Evolutionary conservation across 1,140 invertebrate genomes (phyloP), one percentile per base, ranked within the genome.

Genomic region (Leucophenga varia): DNA sequence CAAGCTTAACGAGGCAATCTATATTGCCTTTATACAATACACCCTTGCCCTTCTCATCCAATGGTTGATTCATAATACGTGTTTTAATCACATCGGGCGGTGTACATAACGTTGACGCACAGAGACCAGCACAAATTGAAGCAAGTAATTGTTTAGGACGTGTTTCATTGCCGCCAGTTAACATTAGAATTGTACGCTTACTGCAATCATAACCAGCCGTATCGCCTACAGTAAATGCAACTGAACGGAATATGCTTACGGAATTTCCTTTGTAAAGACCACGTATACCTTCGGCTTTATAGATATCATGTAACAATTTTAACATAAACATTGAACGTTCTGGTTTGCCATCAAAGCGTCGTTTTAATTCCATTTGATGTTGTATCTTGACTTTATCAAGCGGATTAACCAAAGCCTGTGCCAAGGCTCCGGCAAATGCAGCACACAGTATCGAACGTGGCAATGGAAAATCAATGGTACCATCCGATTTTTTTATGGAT

Each of bases 11-110:
- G 0, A 52, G 0, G 10, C 55, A 67, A 1, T 59, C 55, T 4
- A 54, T 2, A 9, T 52, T 45, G 14, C 36, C 47, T 20, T 32
- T 61, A 28, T 61, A 64, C 12, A 30, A 42, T 0, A 56, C 16
- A 0, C 17, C 32, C 14, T 17, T 30, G 10, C 61, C 52, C n/a
- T 17, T 19, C 0, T 39, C 25, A 12, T 46, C 53, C 0, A 43
- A 39, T 4, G 55, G 52, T 32, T 65, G 58, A 36, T 59, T 58
- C 58, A 61, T 56, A n/a, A 65, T 37, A 1, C 59, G 50, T 0
- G 52, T 56, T 9, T 61, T 61, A 7, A 65, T 43, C 8, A 65
- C 61, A 19, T 65, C 63, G 1, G 55, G 47, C 9, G 61, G 61
- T 39, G 38, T 51, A 21, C 63, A 67, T 3, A 65, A 48, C 8